Evolutionary conservation across 2,888 invertebrate genomes (phyloP).

Genomic region (Prosapia bicincta): DNA sequence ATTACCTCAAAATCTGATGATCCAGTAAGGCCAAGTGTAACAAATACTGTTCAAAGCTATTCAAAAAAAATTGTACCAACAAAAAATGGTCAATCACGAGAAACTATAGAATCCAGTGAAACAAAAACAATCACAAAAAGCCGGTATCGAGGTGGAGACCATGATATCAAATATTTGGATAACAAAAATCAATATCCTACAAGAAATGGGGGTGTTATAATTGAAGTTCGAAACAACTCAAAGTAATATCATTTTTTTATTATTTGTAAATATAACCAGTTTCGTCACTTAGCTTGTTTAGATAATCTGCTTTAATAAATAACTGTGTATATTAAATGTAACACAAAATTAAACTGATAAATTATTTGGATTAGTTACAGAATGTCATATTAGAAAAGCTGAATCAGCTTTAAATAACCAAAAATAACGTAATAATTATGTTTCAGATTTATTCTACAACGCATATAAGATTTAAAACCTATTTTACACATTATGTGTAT

Average conservation of each 20-base stretch:
- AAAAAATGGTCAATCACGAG: conserved; percentile 54
- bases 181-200: conserved; percentile 43
- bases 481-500: background rate
- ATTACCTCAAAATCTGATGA: conserved; percentile 65
- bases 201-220: conserved; percentile 54
- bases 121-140: conserved; percentile 67
- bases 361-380: background rate
- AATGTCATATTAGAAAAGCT: background rate
- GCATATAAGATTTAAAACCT: background rate
- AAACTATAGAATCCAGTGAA: conserved; percentile 68
- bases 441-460: background rate
- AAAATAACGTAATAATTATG: background rate
- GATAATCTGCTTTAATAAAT: background rate
- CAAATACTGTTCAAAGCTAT: conserved; percentile 66
- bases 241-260: conserved; percentile 4
- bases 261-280: conserved; percentile 12
- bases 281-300: background rate
- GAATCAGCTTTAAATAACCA: background rate
- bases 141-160: conserved; percentile 52
- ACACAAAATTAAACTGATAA: background rate
- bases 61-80: conserved; percentile 65
- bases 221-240: conserved; percentile 53
- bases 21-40: conserved; percentile 63
- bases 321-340: conserved; percentile 1
- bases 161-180: conserved; percentile 54